Percentiles rank a stretch among this genome's conserved stretches.
Evolutionary conservation across 2,888 invertebrate species (phyloP).

Genomic region (Philopedon plagiatum): DNA sequence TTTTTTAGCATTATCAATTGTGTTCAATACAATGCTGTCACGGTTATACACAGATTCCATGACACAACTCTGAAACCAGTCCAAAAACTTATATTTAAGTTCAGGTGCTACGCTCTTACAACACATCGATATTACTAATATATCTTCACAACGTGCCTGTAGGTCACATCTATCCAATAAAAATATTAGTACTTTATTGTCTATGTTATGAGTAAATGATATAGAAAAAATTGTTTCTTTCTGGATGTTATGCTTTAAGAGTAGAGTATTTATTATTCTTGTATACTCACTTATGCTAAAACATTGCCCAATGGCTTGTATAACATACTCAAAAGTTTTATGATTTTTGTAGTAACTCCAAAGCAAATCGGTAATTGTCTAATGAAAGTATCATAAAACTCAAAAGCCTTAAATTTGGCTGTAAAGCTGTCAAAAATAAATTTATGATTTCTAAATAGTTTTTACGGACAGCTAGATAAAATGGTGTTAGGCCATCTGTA

Average conservation of each 20-base stretch:
- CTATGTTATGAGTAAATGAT: not conserved
- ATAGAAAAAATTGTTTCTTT: conserved; percentile 13
- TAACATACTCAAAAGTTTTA: not conserved
- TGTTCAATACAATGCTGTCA: not conserved
- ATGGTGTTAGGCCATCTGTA: not conserved
- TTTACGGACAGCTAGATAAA: not conserved
- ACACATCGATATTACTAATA: not conserved
- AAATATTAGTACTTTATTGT: not conserved
- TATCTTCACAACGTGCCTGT: not conserved
- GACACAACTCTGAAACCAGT: not conserved
- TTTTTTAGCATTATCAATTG: not conserved
- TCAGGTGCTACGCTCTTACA: not conserved
- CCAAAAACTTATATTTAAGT: not conserved
- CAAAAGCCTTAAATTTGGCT: not conserved
- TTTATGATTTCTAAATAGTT: not conserved
- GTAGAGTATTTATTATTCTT: not conserved
- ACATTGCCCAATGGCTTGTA: not conserved
- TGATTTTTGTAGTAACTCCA: not conserved
- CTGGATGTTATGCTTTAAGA: not conserved
- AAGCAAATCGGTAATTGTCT: not conserved
- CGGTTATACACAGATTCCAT: not conserved
- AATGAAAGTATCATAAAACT: not conserved
- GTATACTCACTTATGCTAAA: not conserved
- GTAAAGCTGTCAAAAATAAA: not conserved
- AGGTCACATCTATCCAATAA: not conserved